Evolutionary conservation across 2,797 vertebrate genomes (phyloP), one percentile per base, ranked within the genome.

Genomic region (Lepidocolaptes lacrymiger): DNA sequence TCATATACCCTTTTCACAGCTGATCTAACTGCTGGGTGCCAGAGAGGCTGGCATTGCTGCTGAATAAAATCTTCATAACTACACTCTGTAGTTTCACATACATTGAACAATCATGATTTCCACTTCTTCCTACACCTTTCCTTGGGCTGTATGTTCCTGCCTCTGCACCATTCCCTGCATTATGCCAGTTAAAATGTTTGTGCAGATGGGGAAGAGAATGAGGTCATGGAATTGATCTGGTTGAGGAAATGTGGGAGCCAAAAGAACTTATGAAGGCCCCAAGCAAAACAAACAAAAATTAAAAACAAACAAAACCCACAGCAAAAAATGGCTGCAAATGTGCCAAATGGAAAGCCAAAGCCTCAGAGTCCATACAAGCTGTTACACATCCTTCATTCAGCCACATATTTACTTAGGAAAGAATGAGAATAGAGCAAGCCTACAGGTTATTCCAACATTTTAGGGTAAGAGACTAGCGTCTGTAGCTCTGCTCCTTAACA

Each of bases 181-280:
- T 61, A 81, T 54, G 90, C 71, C 91, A 96, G 93, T 21, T 67
- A 90, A 95, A 95, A 95, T 90, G 74, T 91, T 94, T 92, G 90
- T 92, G 80, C 92, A 95, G 88, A 95, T 82, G 93, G 96, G 88
- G 44, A 94, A 67, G 74, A 67, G 55, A 87, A 91, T 76, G 84
- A 95, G 90, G 88, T 95, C 88, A 95, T 0, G 0, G 59, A 94
- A 92, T 19, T 82, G 59, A 91, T 91, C 77, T 76, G 44, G 85
- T 26, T 82, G 73, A 74, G 64, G 68, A 74, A 89, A 89, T 85
- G 24, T 10, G 6, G 48, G 30, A 96, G 95, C 90, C 94, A 97
- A 85, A 80, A 95, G 82, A 95, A 89, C n/a, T 58, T 63, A 84
- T 48, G 94, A 93, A 95, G 77, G 52, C 48, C 81, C 30, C 77